These are phyloP conservation scores for Chionoecetes opilio DNA, from an alignment of 1,140 invertebrate genomes.

Conservation along the genomic window DNA sequence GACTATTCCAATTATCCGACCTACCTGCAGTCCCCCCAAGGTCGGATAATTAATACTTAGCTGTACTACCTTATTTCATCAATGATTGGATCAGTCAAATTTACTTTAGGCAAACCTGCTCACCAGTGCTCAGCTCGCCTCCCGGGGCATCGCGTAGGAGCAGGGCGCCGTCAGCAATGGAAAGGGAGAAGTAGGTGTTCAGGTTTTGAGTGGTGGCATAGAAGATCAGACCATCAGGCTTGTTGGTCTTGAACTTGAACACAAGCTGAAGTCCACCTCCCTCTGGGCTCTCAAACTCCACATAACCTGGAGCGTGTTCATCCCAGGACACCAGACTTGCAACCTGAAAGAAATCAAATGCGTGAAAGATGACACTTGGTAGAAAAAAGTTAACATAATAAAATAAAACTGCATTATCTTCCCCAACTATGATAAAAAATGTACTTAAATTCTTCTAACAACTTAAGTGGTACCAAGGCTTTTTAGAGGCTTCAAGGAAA, in stretches of 20 bases:
- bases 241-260: slow-evolving; percentile 94
- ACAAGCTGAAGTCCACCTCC: slow-evolving; percentile 87
- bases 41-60: too few relatives aligned
- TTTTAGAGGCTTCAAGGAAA: too few relatives aligned
- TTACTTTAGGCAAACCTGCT: neutral
- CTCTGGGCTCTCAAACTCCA: slow-evolving; percentile 82
- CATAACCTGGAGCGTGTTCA: slow-evolving; percentile 85
- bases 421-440: too few relatives aligned
- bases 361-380: neutral
- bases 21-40: too few relatives aligned
- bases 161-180: slow-evolving; percentile 88
- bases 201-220: slow-evolving; percentile 87
- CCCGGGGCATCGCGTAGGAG: slow-evolving; percentile 86
- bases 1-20: too few relatives aligned
- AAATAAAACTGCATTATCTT: too few relatives aligned
- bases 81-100: neutral
- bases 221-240: slow-evolving; percentile 90
- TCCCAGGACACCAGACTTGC: slow-evolving; percentile 87
- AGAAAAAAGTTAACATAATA: too few relatives aligned
- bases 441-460: too few relatives aligned
- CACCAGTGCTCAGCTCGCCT: slow-evolving; percentile 85
- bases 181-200: slow-evolving; percentile 87
- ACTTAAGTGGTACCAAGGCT: too few relatives aligned
- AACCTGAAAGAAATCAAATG: slow-evolving; percentile 82
- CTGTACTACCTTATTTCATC: too few relatives aligned